Evolutionary conservation across 2,888 invertebrate genomes (phyloP), one percentile per base, ranked within the genome.

Genomic region (Scaptomyza reducta): DNA sequence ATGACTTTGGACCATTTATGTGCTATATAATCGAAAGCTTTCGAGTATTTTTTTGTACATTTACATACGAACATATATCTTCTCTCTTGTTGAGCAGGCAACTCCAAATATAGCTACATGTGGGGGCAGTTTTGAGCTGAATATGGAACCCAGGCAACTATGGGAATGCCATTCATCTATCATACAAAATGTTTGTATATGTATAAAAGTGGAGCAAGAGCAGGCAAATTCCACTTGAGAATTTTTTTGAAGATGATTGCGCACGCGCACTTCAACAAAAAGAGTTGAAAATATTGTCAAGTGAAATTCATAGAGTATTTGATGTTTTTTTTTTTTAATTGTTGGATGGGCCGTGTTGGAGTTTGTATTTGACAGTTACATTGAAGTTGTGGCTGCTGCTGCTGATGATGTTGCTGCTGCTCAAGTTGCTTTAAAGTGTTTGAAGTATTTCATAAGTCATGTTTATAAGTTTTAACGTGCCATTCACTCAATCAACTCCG

Each of bases 371-470:
- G 84, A 84, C 88, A 88, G 87, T 86, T 86, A 83, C 86, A 82
- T 75, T 67, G 77, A 79, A 75, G 74, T 42, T 27, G 50, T 27
- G 13, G 27, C 25, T 49, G 56, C 31, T 31, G 47, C 13, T 53
- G 57, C 42, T 59, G 71, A 57, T 66, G 74, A 58, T 70, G 81
- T 58, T 76, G 67, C 29, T 45, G 27, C 6, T 29, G 27, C 5
- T 77, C 56, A 75, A 64, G 46, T 59, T 64, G 73, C 45, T 50
- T 57, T 61, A 77, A 40, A 70, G 70, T 75, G 75, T 73, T 88
- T 76, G 51, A 79, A 83, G 83, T 82, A 88, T 83, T 87, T 83
- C 83, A 83, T 87, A 83, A 83, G 83, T 88, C 86, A 83, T 83
- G 83, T 83, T 83, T 88, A 86, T 88, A 70, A 77, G 80, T 86